Conservation (phyloP, 2,113 vertebrate genomes). For the Neolamprologus longior region DNA sequence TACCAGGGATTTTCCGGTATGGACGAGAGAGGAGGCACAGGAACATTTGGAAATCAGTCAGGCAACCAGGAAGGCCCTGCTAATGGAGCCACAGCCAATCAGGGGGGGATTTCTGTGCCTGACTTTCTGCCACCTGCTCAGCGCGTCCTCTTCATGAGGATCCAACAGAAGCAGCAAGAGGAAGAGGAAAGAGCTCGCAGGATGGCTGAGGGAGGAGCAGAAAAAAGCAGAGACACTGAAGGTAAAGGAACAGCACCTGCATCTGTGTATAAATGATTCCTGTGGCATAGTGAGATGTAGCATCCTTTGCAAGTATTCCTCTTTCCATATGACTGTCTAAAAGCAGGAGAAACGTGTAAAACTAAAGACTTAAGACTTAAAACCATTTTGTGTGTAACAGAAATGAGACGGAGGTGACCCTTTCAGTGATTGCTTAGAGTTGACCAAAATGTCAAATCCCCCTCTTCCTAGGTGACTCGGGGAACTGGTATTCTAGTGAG, state of each 20-base stretch:
- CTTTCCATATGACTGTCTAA: neutral
- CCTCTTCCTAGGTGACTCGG: constrained; percentile 77
- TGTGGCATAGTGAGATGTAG: neutral
- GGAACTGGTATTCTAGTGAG: constrained; percentile 95
- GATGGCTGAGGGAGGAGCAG: constrained; percentile 76
- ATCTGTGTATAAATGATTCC: neutral
- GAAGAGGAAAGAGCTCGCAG: constrained; percentile 86
- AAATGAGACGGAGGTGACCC: neutral
- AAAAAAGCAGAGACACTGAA: constrained; percentile 76
- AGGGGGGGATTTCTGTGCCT: constrained; percentile 72
- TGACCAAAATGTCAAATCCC: neutral
- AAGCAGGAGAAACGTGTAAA: neutral
- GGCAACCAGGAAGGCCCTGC: constrained; percentile 65
- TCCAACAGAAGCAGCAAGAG: constrained; percentile 94
- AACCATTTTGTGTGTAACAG: neutral
- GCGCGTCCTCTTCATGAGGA: constrained; percentile 86
- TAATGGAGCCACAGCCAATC: constrained; percentile 47
- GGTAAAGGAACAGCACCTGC: constrained; percentile 55
- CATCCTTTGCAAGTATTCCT: neutral
- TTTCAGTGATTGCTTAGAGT: neutral
- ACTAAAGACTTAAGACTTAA: neutral
- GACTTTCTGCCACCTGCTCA: constrained; percentile 92
- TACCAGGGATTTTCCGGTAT: constrained; percentile 74
- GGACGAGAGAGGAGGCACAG: constrained; percentile 63
- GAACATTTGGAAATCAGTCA: constrained; percentile 46